Base-by-base conservation (phyloP, 2,113 vertebrate genomes). In the Oriolus oriolus region DNA sequence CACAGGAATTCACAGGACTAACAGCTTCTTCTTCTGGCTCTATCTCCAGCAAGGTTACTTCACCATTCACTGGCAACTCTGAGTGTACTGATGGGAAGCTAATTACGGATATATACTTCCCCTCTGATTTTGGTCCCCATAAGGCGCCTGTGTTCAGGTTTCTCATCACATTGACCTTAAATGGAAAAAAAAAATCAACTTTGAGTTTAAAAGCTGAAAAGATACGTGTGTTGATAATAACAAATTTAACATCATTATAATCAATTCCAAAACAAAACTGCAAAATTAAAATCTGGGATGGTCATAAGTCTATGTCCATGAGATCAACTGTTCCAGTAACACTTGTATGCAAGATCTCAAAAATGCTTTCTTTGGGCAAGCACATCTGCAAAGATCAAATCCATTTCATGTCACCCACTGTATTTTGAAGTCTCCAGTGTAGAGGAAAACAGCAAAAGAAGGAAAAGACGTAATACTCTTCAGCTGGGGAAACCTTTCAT, bases 101-200 rank as follows among this genome's bases (percentile, higher is more conserved):
- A 75, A 97, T 39, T 20, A 93, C 30, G 1, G 95, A 97, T 7
- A 87, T 0, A 5, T 93, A 95, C 50, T 93, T 98, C 12, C 52
- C 28, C 20, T 98, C 98, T 1, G 87, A 45, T 66, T 92, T 97
- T 65, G 90, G 20, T 44, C 97, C 98, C 6, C 33, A 61, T 47
- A 86, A 63, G 56, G 20, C 8, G 1, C 44, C 57, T 14, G 68
- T 10, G 31, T 83, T 97, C 54, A 96, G 77, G 69, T 30, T 97
- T 95, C 84, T 97, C 77, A 98, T 97, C 85, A 98, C 97, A 53
- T 60, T 93, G 61, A 96, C 74, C 98, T 97, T 96, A 95, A 94
- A 84, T 41, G 27, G 15, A 7, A 10, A 37, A 27, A 52, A 27
- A 33, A 74, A 31, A 69, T 13, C 5, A 64, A 76, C 30, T 82